These are phyloP conservation scores for Nomada fucata DNA, from an alignment of 2,888 invertebrate species.

Conservation along the genomic window DNA sequence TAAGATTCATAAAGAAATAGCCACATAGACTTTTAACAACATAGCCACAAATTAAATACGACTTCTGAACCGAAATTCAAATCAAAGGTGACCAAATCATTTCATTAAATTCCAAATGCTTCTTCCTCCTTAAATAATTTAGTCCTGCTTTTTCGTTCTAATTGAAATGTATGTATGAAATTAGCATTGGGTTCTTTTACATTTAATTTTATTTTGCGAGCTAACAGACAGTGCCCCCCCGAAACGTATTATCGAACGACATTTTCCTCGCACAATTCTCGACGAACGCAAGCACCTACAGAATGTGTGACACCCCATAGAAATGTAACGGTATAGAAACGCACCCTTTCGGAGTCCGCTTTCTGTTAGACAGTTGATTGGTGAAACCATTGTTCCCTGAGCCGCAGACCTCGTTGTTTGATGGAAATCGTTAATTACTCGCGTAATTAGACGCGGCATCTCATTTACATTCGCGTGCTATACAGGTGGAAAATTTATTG, in stretches of 20 bases:
- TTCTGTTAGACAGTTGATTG: conserved; percentile 64
- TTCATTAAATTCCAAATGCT: background rate
- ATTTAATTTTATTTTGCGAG: conserved; percentile 8
- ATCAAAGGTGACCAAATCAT: background rate
- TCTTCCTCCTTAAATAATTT: background rate
- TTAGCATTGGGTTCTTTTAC: background rate
- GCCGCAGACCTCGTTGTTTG: conserved; percentile 59
- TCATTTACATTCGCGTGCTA: conserved; percentile 50
- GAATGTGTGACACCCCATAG: conserved; percentile 59
- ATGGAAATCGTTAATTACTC: conserved; percentile 69
- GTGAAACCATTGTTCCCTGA: conserved; percentile 61
- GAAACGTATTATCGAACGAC: conserved; percentile 28
- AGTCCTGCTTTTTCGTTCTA: background rate
- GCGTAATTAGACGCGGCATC: conserved; percentile 62
- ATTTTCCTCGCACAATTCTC: conserved; percentile 28
- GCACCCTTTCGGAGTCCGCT: conserved; percentile 52
- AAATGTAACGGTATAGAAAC: conserved; percentile 42
- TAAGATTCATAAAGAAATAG: conserved; percentile 3
- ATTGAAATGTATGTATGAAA: background rate
- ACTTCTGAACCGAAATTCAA: background rate
- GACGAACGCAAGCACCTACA: conserved; percentile 59
- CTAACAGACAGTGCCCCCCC: background rate
- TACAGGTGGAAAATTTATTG: background rate
- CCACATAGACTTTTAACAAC: no score
- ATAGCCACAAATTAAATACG: background rate